Evolutionary conservation across 1,140 invertebrate species (phyloP).

Genomic region (Drosophila takahashii): DNA sequence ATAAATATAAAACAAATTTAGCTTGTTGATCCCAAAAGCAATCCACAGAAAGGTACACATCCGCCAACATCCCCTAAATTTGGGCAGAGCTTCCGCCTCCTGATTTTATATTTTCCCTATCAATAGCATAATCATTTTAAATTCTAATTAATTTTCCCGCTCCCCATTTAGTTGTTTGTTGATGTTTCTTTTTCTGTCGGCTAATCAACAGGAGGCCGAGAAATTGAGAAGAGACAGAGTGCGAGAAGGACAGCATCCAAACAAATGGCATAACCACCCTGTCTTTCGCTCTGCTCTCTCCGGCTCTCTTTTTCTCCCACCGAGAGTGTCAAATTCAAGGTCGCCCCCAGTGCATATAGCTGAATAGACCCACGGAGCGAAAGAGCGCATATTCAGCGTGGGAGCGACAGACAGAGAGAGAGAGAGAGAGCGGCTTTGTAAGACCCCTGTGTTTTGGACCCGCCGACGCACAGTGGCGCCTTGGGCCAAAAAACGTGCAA

Average conservation of each 20-base stretch:
- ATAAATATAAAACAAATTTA: too few species aligned
- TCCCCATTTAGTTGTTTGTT: conserved; percentile 52
- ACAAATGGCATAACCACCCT: conserved; percentile 50
- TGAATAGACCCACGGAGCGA: conserved; percentile 33
- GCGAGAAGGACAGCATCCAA: conserved; percentile 45
- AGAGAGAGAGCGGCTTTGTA: not conserved
- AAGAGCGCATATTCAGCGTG: conserved; percentile 58
- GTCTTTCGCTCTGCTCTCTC: conserved; percentile 5
- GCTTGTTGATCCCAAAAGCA: too few species aligned
- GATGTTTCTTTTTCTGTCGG: conserved; percentile 35
- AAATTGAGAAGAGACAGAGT: conserved; percentile 2
- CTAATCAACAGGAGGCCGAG: conserved; percentile 69
- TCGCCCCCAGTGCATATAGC: conserved; percentile 51
- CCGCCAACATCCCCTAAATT: not conserved
- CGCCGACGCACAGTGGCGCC: not conserved
- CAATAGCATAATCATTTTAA: conserved; percentile 15
- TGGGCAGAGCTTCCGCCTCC: not conserved
- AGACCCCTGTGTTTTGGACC: conserved; percentile 13
- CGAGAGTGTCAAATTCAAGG: conserved; percentile 41
- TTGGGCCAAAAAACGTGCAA: too few species aligned
- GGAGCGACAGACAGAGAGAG: conserved; percentile 18
- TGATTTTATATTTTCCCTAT: not conserved
- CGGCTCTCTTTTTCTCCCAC: not conserved
- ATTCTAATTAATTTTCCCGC: conserved; percentile 48
- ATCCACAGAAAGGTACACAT: too few species aligned